A percentile compares a stretch with the other conserved stretches of the same genome.
phyloP scores from a whole-genome alignment of 2,797 vertebrate species.

The Chrosomus eos region DNA sequence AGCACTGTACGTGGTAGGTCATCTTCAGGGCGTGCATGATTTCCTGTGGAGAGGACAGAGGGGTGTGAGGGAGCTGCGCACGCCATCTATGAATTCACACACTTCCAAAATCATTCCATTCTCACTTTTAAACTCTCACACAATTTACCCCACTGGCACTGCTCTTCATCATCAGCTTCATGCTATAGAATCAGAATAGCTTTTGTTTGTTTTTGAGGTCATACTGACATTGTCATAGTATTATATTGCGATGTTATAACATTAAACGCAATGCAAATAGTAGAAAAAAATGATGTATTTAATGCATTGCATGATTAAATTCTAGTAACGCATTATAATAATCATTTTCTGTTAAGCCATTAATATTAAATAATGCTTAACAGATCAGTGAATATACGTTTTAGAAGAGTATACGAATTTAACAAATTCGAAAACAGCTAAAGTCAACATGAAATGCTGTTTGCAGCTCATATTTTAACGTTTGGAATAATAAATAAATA shows the following conservation, averaged over 20 bases:
- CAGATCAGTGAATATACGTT: not conserved
- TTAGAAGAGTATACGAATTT: not conserved
- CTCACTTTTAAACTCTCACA: constrained; percentile 12
- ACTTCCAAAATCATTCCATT: not conserved
- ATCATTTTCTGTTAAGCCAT: not conserved
- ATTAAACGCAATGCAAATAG: too few relatives aligned
- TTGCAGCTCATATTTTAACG: not conserved
- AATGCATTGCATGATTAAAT: not conserved
- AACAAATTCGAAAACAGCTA: not conserved
- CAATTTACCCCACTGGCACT: not conserved
- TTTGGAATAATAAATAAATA: not conserved
- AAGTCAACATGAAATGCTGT: not conserved
- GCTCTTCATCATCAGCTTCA: not conserved
- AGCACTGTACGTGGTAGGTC: constrained; percentile 98
- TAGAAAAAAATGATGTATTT: too few relatives aligned
- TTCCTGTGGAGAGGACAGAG: constrained; percentile 78
- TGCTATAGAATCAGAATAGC: not conserved
- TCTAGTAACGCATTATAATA: not conserved
- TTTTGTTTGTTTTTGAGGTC: not conserved
- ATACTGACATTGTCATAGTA: not conserved
- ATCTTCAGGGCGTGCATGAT: constrained; percentile 99
- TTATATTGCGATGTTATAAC: not conserved
- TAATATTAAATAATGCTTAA: not conserved
- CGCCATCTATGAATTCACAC: not conserved
- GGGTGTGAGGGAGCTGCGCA: not conserved